Base-by-base conservation (phyloP, 2,113 vertebrate genomes). In the Arenaria interpres region DNA sequence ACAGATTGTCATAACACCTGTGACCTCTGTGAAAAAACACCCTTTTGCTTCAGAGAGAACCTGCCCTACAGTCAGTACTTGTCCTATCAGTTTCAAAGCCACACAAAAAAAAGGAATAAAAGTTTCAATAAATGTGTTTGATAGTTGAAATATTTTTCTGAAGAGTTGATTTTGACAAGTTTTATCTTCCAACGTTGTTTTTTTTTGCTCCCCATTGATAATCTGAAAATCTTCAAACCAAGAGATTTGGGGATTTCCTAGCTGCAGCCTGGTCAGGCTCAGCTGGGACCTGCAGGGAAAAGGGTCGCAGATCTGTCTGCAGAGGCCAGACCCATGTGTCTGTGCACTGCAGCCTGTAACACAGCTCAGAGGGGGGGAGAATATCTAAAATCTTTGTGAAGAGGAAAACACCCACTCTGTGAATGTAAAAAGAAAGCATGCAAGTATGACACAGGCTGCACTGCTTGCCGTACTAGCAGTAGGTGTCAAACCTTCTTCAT, bases 11-110 rank as follows among this genome's bases (percentile, higher is more conserved):
- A 6, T 1, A n/a, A 33, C 23, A 67, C 32, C 16, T 51, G 51
- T 37, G 25, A 45, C 32, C 28, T 57, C 48, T 0, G 0, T 39
- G 41, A 54, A 33, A 37, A 74, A 80, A 77, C 6, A 39, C 0
- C 1, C 4, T 62, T 75, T 46, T 85, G 48, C 24, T 66, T 15
- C 20, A 54, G 28, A 39, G n/a, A 68, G 8, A 85, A 27, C 32
- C 16, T 4, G 0, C 6, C 9, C n/a, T 14, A 25, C 37, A 59
- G 46, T 14, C 39, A 56, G 11, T 43, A 25, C 15, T 51, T 79
- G 35, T 39, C 62, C 35, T 21, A 33, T 17, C 41, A 30, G n/a
- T 21, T 83, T 54, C 72, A 80, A 85, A 79, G 6, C 22, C 83
- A 22, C 20, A 48, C 10, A 19, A 46, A 28, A 57, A 13, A 18